Evolutionary conservation across 2,888 invertebrate genomes (phyloP), one percentile per base, ranked within the genome.

Genomic region (Diabrotica balteata): DNA sequence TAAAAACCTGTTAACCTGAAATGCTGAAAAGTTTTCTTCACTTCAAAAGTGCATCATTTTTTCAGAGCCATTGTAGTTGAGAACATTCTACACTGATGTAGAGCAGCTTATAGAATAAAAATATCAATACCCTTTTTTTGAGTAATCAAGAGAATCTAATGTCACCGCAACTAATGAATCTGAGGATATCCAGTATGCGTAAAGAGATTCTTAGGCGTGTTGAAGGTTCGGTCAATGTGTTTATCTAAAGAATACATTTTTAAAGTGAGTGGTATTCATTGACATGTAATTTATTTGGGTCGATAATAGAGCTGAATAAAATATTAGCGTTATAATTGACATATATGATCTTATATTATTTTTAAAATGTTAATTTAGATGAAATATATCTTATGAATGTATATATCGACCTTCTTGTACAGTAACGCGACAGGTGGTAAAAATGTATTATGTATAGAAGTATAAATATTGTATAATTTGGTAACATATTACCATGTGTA

Each of bases 141-240:
- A 32, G 32, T 47, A 47, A 47, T 4, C 4, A 17, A 10, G 32
- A 22, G 43, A 42, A 55, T 55, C 7, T 7, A 55, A n/a, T 44
- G 55, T 43, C 55, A 43, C 44, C 44, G 9, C 55, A 55, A 55
- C 43, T 51, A 60, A 50, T 49, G 50, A 44, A 51, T 51, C 11
- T 60, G 44, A 60, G 60, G 60, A 60, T 52, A 17, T 44, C 60
- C 6, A 44, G 51, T 60, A 9, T 9, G 60, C 11, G 11, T n/a
- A 4, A 4, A 49, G 51, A 44, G 52, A 52, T 46, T 51, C 43
- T 17, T 60, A 44, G 60, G 60, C 51, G 60, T 51, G 60, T 8
- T 45, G 60, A 60, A 60, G 60, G 60, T 51, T 51, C 45, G 10
- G 50, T 7, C 17, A 51, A 51, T 43, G 1, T 49, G 42, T 32